A percentile compares a stretch with the other conserved stretches of the same genome.
phyloP scores from a whole-genome alignment of 1,140 invertebrate genomes.

The Drosophila albomicans region DNA sequence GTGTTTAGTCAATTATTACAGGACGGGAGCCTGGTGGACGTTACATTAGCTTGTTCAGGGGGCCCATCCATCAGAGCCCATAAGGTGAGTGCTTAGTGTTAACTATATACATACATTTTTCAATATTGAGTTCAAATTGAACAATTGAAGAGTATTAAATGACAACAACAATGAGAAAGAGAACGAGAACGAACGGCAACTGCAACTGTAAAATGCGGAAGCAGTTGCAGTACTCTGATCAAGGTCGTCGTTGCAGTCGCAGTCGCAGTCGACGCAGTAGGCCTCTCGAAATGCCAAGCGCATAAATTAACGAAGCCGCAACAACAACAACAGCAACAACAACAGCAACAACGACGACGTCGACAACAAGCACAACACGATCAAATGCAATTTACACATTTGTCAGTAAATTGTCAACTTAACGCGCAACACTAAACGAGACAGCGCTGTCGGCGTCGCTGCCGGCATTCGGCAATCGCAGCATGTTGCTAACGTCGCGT shows the following conservation, averaged over 20 bases:
- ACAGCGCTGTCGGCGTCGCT: slow-evolving; percentile 37
- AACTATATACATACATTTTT: too few species aligned
- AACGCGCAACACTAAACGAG: slow-evolving; percentile 70
- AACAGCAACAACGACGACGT: slow-evolving; percentile 35
- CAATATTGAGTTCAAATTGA: too few species aligned
- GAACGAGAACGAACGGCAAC: slow-evolving; percentile 9
- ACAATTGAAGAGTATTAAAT: too few species aligned
- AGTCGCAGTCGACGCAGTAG: slow-evolving; percentile 18
- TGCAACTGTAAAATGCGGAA: slow-evolving; percentile 64
- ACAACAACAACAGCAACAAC: slow-evolving; percentile 36
- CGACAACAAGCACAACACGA: slow-evolving; percentile 64
- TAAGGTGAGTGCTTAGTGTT: slow-evolving; percentile 87
- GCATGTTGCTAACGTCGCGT: slow-evolving; percentile 51
- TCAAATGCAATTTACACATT: slow-evolving; percentile 84
- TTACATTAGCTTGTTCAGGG: slow-evolving; percentile 97
- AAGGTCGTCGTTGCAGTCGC: slow-evolving; percentile 50
- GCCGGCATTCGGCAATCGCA: slow-evolving; percentile 4
- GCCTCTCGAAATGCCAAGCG: slow-evolving; percentile 68
- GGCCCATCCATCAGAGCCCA: slow-evolving; percentile 97
- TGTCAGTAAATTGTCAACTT: slow-evolving; percentile 84
- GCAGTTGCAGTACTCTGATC: slow-evolving; percentile 45
- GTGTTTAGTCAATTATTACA: slow-evolving; percentile 97
- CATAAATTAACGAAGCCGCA: slow-evolving; percentile 73
- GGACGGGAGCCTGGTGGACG: slow-evolving; percentile 97
- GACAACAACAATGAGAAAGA: too few species aligned